phyloP scores from a whole-genome alignment of 2,888 invertebrate genomes.

The Caenorhabditis uteleia region DNA sequence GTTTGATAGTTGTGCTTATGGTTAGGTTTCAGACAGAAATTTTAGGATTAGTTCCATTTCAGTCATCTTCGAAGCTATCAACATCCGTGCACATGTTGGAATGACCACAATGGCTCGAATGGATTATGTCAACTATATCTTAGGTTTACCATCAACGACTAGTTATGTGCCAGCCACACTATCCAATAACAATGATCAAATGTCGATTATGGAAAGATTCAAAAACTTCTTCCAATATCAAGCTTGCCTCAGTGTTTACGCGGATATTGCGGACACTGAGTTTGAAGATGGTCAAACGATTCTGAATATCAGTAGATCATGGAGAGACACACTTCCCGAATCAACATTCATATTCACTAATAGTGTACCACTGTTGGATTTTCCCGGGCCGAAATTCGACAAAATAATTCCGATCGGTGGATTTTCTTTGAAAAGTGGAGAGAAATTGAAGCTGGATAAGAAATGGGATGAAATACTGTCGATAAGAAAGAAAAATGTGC shows the following conservation, averaged over 20 bases:
- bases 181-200: not conserved
- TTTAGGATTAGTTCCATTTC: no score
- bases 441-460: conserved; percentile 24
- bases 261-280: conserved; percentile 4
- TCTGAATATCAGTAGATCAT: conserved; percentile 9
- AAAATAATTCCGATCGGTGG: conserved; percentile 32
- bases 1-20: conserved; percentile 45
- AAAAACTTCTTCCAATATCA: conserved; percentile 26
- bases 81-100: conserved; percentile 36
- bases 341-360: conserved; percentile 27
- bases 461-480: conserved; percentile 29
- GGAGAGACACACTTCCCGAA: conserved; percentile 24
- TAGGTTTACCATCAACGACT: conserved; percentile 33
- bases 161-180: conserved; percentile 18
- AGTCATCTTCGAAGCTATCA: conserved; percentile 25
- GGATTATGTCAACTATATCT: conserved; percentile 32
- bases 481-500: conserved; percentile 22
- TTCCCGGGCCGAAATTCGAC: conserved; percentile 24
- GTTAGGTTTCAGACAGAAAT: no score
- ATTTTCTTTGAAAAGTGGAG: conserved; percentile 21
- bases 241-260: no score
- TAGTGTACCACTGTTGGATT: conserved; percentile 23
- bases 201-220: conserved; percentile 10
- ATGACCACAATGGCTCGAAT: conserved; percentile 25
- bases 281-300: conserved; percentile 4